These are phyloP conservation scores for Rhopalosiphum padi DNA, from an alignment of 1,140 invertebrate species.

Conservation along the genomic window DNA sequence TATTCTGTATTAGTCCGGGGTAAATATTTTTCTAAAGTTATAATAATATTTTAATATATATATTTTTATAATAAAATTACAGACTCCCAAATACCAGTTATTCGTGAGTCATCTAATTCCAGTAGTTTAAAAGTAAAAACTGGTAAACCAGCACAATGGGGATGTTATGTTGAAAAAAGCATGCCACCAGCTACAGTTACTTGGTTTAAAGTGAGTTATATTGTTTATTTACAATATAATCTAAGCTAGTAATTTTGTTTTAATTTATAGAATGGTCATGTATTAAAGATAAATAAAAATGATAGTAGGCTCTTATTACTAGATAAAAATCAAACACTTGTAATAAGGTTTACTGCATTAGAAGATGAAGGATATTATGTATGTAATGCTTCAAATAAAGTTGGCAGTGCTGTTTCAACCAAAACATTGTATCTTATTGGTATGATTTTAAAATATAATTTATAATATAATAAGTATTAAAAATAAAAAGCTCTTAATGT, in stretches of 20 bases:
- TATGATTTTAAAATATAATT: conserved; percentile 31
- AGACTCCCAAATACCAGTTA: background rate
- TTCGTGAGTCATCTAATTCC: conserved; percentile 10
- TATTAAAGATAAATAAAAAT: conserved; percentile 58
- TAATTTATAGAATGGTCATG: conserved; percentile 60
- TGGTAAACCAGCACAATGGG: conserved; percentile 63
- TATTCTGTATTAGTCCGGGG: conserved; percentile 3
- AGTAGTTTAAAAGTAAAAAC: conserved; percentile 46
- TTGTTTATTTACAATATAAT: background rate
- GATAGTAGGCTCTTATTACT: conserved; percentile 62
- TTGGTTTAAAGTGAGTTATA: conserved; percentile 65
- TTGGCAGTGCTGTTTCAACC: conserved; percentile 61
- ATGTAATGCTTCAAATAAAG: conserved; percentile 64
- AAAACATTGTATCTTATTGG: conserved; percentile 48
- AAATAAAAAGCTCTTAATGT: background rate
- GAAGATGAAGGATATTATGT: conserved; percentile 64
- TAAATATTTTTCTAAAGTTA: background rate
- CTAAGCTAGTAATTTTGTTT: background rate
- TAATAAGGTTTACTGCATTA: conserved; percentile 63
- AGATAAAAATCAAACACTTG: conserved; percentile 62
- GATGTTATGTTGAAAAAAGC: conserved; percentile 63
- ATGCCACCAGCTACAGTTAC: conserved; percentile 65
- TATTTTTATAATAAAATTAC: background rate
- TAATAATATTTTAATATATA: background rate
- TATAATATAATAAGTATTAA: background rate